Conservation (phyloP, 2,888 invertebrate genomes). For the Drosophila borealis region DNA sequence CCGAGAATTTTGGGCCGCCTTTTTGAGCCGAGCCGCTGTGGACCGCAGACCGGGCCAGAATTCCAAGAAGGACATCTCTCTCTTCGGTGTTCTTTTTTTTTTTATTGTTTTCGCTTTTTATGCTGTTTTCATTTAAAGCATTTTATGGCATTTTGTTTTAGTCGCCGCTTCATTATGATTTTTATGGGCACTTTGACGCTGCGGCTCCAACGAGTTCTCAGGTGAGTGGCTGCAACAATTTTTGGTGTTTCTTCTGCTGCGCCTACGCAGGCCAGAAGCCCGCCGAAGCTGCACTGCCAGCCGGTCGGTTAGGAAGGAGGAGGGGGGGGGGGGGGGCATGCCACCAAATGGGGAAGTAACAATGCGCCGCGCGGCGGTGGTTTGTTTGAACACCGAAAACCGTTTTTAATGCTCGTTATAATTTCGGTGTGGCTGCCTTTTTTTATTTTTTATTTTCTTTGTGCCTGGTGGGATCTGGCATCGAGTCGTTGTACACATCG, state of each 20-base stretch:
- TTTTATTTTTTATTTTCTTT: background rate
- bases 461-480: slow-evolving; percentile 30
- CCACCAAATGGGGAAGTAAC: slow-evolving; percentile 33
- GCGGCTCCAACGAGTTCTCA: slow-evolving; percentile 35
- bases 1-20: slow-evolving; percentile 44
- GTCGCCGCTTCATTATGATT: slow-evolving; percentile 81
- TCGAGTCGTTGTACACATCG: background rate
- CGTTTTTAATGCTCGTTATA: slow-evolving; percentile 75
- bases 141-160: slow-evolving; percentile 78
- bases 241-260: slow-evolving; percentile 16
- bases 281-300: background rate
- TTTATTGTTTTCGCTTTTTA: slow-evolving; percentile 41
- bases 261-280: slow-evolving; percentile 45
- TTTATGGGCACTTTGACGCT: slow-evolving; percentile 75
- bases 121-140: slow-evolving; percentile 75
- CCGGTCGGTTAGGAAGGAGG: background rate
- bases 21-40: slow-evolving; percentile 54
- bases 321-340: background rate
- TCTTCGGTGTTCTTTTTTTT: slow-evolving; percentile 32
- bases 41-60: slow-evolving; percentile 55
- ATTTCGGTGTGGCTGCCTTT: slow-evolving; percentile 42
- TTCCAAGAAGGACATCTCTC: slow-evolving; percentile 74
- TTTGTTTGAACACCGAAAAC: slow-evolving; percentile 70
- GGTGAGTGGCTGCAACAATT: slow-evolving; percentile 48
- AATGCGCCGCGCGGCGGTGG: slow-evolving; percentile 50